phyloP scores from a whole-genome alignment of 2,797 vertebrate species.

The Crocidura indochinensis region DNA sequence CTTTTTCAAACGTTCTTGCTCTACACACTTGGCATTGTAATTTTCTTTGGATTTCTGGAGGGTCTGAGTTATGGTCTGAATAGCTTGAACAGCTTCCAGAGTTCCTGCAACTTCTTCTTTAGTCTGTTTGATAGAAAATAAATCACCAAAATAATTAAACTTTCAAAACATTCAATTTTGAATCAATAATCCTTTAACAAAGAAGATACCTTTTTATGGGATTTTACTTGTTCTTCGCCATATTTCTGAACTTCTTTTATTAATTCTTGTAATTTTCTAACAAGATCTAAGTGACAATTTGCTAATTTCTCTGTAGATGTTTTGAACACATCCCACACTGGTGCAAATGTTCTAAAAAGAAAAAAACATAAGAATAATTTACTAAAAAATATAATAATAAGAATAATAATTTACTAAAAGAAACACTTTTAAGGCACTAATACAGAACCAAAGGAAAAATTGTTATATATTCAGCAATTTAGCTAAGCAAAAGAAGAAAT shows the following conservation, averaged over 20 bases:
- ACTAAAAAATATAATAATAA: too few species aligned
- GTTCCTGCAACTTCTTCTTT: slow-evolving; percentile 99
- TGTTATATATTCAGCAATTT: slow-evolving; percentile 35
- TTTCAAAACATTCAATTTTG: slow-evolving; percentile 23
- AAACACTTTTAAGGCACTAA: slow-evolving; percentile 59
- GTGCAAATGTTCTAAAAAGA: slow-evolving; percentile 94
- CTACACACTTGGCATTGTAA: slow-evolving; percentile 96
- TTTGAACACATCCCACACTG: slow-evolving; percentile 98
- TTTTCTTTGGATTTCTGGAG: slow-evolving; percentile 98
- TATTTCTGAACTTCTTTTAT: slow-evolving; percentile 99
- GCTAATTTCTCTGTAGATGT: slow-evolving; percentile 97
- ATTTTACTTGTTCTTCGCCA: slow-evolving; percentile 97
- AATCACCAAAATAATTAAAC: slow-evolving; percentile 69
- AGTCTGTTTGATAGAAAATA: slow-evolving; percentile 91
- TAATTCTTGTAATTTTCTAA: slow-evolving; percentile 97
- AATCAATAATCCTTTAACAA: slow-evolving; percentile 17
- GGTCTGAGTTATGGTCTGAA: slow-evolving; percentile 96
- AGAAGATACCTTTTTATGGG: slow-evolving; percentile 96
- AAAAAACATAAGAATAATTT: slow-evolving; percentile 75
- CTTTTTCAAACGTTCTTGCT: slow-evolving; percentile 97
- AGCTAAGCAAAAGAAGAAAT: slow-evolving; percentile 37
- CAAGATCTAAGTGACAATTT: slow-evolving; percentile 97
- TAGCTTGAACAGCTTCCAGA: slow-evolving; percentile 97
- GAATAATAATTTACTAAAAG: slow-evolving; percentile 30
- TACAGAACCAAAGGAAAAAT: slow-evolving; percentile 37